phyloP scores from a whole-genome alignment of 2,888 invertebrate species.

The Nomada lathburiana region DNA sequence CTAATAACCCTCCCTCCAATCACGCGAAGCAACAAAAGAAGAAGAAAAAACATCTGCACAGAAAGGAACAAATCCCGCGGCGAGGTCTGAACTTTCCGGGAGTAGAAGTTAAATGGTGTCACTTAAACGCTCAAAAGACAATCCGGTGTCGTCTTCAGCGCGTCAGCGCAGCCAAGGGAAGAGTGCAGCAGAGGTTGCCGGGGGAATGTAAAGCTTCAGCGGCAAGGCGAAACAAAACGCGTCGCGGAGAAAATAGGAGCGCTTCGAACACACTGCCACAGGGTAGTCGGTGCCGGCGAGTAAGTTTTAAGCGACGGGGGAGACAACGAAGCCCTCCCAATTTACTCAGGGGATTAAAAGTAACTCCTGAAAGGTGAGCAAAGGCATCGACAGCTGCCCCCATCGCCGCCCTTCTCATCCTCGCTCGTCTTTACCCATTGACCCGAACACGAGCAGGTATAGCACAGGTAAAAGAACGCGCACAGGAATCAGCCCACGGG shows the following conservation, averaged over 20 bases:
- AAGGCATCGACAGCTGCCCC: conserved; percentile 10
- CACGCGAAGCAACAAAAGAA: no score
- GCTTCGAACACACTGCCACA: background rate
- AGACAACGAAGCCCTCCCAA: conserved; percentile 29
- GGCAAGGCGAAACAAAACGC: conserved; percentile 11
- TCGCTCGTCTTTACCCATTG: background rate
- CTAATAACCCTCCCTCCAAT: no score
- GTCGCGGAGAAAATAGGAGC: conserved; percentile 14
- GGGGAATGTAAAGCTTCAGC: no score
- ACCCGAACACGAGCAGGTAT: conserved; percentile 15
- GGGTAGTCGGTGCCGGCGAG: conserved; percentile 3
- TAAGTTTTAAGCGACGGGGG: conserved; percentile 20
- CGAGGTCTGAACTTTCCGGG: background rate
- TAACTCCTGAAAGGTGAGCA: conserved; percentile 33
- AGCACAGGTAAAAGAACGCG: background rate
- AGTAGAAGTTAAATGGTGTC: conserved; percentile 25
- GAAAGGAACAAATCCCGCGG: conserved; percentile 20
- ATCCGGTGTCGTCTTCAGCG: conserved; percentile 10
- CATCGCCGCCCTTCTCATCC: background rate
- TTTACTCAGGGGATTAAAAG: conserved; percentile 54
- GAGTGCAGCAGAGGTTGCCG: background rate
- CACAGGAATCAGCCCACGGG: conserved; percentile 5
- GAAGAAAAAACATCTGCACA: no score
- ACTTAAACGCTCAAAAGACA: conserved; percentile 19
- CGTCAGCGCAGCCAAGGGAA: background rate